Percentiles rank a stretch among this genome's conserved stretches.
Conservation (phyloP, 1,140 invertebrate genomes). For the Lasioglossum albipes region DNA sequence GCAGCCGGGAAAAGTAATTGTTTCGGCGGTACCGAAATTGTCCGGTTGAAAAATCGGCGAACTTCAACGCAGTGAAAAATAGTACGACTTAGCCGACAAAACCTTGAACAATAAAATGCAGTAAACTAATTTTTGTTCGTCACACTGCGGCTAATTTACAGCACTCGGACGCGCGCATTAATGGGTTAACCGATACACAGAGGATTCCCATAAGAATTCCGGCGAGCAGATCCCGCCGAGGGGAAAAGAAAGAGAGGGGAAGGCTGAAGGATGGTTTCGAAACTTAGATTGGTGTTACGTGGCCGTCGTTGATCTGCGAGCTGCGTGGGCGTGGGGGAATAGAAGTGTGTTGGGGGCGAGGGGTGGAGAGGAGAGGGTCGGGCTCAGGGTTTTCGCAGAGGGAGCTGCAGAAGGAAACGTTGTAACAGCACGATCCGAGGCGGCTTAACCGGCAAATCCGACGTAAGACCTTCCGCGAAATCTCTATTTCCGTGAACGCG, state of each 20-base stretch:
- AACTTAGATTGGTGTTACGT: conserved; percentile 70
- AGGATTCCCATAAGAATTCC: conserved; percentile 11
- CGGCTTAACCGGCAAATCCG: conserved; percentile 71
- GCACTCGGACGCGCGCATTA: background rate
- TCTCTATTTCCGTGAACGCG: conserved; percentile 65
- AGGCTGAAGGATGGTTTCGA: conserved; percentile 44
- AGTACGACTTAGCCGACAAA: too few species aligned
- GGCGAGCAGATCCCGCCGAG: background rate
- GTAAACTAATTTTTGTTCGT: too few species aligned
- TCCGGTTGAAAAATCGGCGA: too few species aligned
- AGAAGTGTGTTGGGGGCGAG: background rate
- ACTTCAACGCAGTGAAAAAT: too few species aligned
- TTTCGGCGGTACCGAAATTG: too few species aligned
- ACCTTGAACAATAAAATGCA: too few species aligned
- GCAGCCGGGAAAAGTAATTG: too few species aligned
- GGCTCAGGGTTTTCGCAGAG: conserved; percentile 9
- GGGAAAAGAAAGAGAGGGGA: background rate
- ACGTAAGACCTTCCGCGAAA: conserved; percentile 67
- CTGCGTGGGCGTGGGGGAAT: background rate
- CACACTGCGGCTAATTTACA: too few species aligned
- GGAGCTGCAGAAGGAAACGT: conserved; percentile 29
- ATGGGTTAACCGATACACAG: background rate
- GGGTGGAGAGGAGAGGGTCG: background rate
- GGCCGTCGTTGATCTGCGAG: conserved; percentile 49
- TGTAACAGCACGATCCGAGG: conserved; percentile 64